A percentile compares a stretch with the other conserved stretches of the same genome.
Evolutionary conservation across 2,113 vertebrate species (phyloP).

Genomic region (Sciurus niger): DNA sequence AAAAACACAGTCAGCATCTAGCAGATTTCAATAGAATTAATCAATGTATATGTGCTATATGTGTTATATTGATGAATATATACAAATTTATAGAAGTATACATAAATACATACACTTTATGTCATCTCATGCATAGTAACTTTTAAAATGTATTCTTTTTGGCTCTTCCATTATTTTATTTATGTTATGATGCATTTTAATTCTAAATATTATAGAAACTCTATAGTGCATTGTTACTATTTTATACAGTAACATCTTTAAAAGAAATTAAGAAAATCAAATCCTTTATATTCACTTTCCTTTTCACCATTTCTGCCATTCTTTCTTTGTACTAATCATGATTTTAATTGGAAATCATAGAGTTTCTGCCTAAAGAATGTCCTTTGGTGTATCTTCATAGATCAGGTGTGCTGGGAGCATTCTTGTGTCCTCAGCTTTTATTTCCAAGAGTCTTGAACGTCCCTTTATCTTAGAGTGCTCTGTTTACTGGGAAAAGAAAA

Average conservation of each 20-base stretch:
- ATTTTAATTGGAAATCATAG: background rate
- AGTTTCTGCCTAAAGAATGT: background rate
- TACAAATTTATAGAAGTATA: background rate
- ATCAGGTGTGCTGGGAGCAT: background rate
- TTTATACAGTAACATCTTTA: constrained; percentile 32
- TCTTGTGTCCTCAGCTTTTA: background rate
- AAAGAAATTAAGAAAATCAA: background rate
- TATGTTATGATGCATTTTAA: background rate
- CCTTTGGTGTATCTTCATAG: background rate
- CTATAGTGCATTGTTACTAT: background rate
- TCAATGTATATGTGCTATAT: background rate
- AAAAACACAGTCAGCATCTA: background rate
- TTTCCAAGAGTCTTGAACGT: background rate
- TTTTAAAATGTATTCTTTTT: background rate
- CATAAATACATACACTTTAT: background rate
- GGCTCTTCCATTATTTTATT: background rate
- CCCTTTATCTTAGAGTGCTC: background rate
- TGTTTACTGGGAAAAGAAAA: background rate
- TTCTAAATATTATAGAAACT: background rate
- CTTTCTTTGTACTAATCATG: background rate
- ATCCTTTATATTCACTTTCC: background rate
- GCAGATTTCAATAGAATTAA: background rate
- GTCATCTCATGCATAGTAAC: background rate
- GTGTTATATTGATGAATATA: background rate
- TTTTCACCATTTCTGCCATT: background rate